Evolutionary conservation across 1,140 invertebrate genomes (phyloP).

Genomic region (Pygmarrhopalites habei): DNA sequence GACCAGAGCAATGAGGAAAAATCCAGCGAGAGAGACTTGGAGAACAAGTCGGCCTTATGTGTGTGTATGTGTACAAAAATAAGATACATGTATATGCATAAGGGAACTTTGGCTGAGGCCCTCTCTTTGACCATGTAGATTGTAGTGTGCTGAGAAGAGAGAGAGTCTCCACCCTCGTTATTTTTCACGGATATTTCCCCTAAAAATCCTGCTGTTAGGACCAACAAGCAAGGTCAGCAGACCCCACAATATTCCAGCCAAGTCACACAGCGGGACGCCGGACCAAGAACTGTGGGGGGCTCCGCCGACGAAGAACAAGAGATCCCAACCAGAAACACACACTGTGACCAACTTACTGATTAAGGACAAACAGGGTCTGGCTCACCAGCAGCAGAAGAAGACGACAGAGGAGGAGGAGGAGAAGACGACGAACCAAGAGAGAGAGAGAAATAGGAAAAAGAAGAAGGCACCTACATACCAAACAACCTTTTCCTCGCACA

Average conservation of each 20-base stretch:
- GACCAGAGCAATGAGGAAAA: not conserved
- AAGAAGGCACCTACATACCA: too few species aligned
- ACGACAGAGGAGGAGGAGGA: not conserved
- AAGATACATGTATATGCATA: too few species aligned
- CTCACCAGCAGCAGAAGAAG: not conserved
- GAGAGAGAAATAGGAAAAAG: too few species aligned
- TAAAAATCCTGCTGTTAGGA: slow-evolving; percentile 30
- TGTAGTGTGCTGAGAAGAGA: too few species aligned
- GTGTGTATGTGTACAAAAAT: not conserved
- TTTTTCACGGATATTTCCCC: slow-evolving; percentile 29
- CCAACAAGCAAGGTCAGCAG: slow-evolving; percentile 31
- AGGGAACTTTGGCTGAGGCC: too few species aligned
- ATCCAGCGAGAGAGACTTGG: not conserved
- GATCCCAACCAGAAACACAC: slow-evolving; percentile 29
- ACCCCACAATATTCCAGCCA: slow-evolving; percentile 32
- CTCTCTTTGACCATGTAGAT: too few species aligned
- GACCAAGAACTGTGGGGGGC: slow-evolving; percentile 24
- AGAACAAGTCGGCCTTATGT: not conserved
- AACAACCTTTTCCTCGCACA: not conserved
- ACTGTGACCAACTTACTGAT: slow-evolving; percentile 33
- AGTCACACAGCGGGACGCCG: slow-evolving; percentile 29
- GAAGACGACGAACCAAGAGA: too few species aligned
- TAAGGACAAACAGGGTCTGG: slow-evolving; percentile 18
- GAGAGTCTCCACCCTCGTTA: slow-evolving; percentile 39
- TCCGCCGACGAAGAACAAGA: slow-evolving; percentile 27